Conservation (phyloP, 2,888 invertebrate genomes). For the Cephus runcator region DNA sequence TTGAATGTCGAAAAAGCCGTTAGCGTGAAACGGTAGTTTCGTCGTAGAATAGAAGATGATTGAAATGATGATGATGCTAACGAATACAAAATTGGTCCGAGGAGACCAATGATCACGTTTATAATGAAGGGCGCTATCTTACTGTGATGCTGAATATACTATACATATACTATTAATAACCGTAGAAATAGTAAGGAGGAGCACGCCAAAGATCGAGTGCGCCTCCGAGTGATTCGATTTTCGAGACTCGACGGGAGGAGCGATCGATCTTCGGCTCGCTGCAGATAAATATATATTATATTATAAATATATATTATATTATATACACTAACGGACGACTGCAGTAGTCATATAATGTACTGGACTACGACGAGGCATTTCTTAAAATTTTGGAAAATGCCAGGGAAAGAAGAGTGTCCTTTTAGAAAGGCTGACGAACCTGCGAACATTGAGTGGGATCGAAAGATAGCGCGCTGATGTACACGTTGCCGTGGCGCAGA, state of each 20-base stretch:
- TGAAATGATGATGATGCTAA: neutral
- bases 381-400: neutral
- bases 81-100: neutral
- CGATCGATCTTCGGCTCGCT: neutral
- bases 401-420: neutral
- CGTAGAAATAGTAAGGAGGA: constrained; percentile 19
- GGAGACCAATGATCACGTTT: constrained; percentile 18
- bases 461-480: neutral
- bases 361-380: neutral
- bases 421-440: neutral
- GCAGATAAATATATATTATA: neutral
- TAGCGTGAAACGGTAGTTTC: neutral
- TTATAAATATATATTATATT: neutral
- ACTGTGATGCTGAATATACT: constrained; percentile 65
- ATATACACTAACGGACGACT: neutral
- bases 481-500: neutral
- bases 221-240: neutral
- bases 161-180: constrained; percentile 33
- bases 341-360: neutral
- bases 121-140: constrained; percentile 64
- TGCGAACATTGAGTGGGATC: neutral
- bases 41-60: neutral
- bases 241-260: neutral
- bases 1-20: neutral
- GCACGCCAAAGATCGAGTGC: neutral